These are phyloP conservation scores for Cactoblastis cactorum DNA, from an alignment of 2,888 invertebrate genomes.

Conservation along the genomic window DNA sequence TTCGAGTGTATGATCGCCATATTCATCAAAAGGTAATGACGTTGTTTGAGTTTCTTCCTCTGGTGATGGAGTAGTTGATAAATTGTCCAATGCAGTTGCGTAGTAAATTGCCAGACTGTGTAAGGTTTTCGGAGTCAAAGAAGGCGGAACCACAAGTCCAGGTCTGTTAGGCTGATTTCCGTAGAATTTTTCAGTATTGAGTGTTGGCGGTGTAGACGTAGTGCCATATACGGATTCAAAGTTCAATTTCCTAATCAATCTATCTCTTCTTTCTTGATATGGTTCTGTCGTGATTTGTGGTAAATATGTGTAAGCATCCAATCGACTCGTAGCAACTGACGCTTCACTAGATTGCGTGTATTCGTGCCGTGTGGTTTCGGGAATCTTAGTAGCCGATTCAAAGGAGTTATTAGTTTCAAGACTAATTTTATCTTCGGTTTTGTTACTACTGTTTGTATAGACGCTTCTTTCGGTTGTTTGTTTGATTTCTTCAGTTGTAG, in stretches of 20 bases:
- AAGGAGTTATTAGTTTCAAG: conserved; percentile 50
- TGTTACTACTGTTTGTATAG: conserved; percentile 10
- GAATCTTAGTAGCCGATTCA: conserved; percentile 67
- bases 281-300: conserved; percentile 50
- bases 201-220: conserved; percentile 56
- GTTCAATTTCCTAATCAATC: conserved; percentile 84
- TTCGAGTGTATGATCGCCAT: conserved; percentile 52
- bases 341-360: conserved; percentile 38
- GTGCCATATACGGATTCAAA: conserved; percentile 64
- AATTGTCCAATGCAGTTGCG: conserved; percentile 83
- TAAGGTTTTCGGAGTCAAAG: conserved; percentile 87
- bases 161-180: conserved; percentile 71
- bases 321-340: conserved; percentile 43
- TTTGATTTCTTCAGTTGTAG: conserved; percentile 44
- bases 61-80: conserved; percentile 61
- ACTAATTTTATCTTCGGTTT: neutral
- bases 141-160: conserved; percentile 85
- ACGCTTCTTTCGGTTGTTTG: conserved; percentile 47
- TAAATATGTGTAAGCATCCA: conserved; percentile 40
- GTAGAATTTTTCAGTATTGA: conserved; percentile 65
- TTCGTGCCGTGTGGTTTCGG: conserved; percentile 47
- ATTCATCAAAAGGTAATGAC: conserved; percentile 51
- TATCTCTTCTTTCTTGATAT: conserved; percentile 83
- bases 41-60: conserved; percentile 57
- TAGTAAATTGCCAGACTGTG: conserved; percentile 90